These are phyloP conservation scores for Oostethus manadensis DNA, from an alignment of 2,113 vertebrate genomes.

Conservation along the genomic window DNA sequence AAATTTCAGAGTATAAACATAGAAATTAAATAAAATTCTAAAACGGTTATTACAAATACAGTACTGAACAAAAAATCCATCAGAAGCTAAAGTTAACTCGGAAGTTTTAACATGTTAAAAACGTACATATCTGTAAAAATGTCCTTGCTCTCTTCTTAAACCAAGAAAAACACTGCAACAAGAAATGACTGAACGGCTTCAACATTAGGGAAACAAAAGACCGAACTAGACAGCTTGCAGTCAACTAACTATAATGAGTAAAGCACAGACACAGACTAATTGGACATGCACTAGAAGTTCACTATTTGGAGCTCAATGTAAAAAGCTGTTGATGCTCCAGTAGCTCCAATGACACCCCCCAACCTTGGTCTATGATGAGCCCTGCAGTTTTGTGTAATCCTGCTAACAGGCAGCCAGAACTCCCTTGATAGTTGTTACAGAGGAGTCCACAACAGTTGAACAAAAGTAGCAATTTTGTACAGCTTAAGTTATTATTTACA, in stretches of 20 bases:
- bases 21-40: too few relatives aligned
- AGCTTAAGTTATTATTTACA: not conserved
- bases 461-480: not conserved
- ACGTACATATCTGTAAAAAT: too few relatives aligned
- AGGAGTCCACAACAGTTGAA: not conserved
- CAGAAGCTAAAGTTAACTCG: too few relatives aligned
- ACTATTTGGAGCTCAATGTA: not conserved
- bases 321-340: not conserved
- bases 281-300: constrained; percentile 7
- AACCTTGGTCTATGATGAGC: not conserved
- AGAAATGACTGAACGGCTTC: not conserved
- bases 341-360: not conserved
- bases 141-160: too few relatives aligned
- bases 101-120: too few relatives aligned
- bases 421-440: not conserved
- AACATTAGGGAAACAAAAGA: not conserved
- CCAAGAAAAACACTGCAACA: not conserved
- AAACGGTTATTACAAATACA: too few relatives aligned
- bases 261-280: constrained; percentile 4
- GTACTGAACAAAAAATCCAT: too few relatives aligned
- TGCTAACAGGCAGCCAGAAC: not conserved
- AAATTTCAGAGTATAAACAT: too few relatives aligned
- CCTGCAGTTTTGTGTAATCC: not conserved
- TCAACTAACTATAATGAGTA: not conserved
- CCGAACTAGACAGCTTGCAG: not conserved